These are phyloP conservation scores for Pitangus sulphuratus DNA, from an alignment of 2,797 vertebrate species.

Conservation along the genomic window DNA sequence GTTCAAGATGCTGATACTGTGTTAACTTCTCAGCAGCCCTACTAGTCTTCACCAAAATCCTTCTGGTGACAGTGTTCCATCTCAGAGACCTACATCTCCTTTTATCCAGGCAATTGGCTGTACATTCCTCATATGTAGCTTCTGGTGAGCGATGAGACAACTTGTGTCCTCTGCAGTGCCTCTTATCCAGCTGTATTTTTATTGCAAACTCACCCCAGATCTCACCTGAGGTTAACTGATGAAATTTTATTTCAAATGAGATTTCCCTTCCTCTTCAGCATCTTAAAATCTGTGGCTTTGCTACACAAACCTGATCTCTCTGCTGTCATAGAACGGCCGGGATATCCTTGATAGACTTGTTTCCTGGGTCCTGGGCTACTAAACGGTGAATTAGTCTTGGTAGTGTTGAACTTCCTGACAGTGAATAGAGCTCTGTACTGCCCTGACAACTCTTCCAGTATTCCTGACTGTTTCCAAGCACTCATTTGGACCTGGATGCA, in stretches of 20 bases:
- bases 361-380: background rate
- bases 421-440: background rate
- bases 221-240: background rate
- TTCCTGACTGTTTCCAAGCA: background rate
- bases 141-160: background rate
- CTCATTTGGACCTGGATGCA: rapidly evolving
- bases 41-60: background rate
- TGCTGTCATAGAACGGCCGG: background rate
- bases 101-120: background rate
- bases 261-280: background rate
- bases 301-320: background rate
- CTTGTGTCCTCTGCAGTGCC: background rate
- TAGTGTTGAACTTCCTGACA: background rate
- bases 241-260: background rate
- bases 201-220: background rate
- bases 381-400: background rate
- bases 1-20: background rate
- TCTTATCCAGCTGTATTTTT: background rate
- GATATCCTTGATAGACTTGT: background rate
- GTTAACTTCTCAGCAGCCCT: background rate
- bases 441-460: background rate
- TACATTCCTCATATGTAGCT: background rate
- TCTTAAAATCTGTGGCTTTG: background rate
- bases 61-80: background rate
- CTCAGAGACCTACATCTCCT: background rate